phyloP scores from a whole-genome alignment of 1,140 invertebrate genomes.

The Leptoteleia sp. region DNA sequence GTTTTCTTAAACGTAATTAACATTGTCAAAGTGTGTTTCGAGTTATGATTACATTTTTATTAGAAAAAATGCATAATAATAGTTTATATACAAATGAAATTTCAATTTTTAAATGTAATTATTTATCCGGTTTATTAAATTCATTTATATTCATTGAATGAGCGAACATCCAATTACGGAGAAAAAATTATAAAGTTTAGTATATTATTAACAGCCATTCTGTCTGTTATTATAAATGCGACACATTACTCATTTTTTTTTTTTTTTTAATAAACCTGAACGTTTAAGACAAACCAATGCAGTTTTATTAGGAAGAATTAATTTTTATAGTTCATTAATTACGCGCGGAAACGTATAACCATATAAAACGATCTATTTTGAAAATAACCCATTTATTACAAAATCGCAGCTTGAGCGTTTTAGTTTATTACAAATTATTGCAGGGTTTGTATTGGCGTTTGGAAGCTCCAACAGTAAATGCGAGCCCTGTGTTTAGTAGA shows the following conservation, averaged over 20 bases:
- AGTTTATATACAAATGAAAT: too few relatives aligned
- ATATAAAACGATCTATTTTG: constrained; percentile 33
- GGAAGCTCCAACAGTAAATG: constrained; percentile 28
- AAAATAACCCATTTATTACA: constrained; percentile 38
- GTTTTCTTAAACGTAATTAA: too few relatives aligned
- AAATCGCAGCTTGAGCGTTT: constrained; percentile 31
- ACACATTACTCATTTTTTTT: too few relatives aligned
- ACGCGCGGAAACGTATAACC: constrained; percentile 2
- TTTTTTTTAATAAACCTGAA: not conserved
- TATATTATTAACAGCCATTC: not conserved
- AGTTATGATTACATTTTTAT: too few relatives aligned
- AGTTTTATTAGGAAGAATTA: constrained; percentile 28
- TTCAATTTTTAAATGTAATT: too few relatives aligned
- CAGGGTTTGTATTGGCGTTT: constrained; percentile 8
- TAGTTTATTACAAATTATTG: constrained; percentile 38
- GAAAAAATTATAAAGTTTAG: too few relatives aligned
- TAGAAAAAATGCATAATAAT: too few relatives aligned
- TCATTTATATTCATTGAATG: too few relatives aligned
- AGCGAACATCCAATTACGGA: too few relatives aligned
- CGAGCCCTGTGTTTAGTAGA: constrained; percentile 30
- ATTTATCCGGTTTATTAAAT: too few relatives aligned
- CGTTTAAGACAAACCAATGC: constrained; percentile 10
- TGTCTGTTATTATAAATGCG: not conserved
- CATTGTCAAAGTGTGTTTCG: too few relatives aligned
- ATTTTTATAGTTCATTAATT: constrained; percentile 35